phyloP scores from a whole-genome alignment of 2,113 vertebrate species.

The Lucifuga dentata region DNA sequence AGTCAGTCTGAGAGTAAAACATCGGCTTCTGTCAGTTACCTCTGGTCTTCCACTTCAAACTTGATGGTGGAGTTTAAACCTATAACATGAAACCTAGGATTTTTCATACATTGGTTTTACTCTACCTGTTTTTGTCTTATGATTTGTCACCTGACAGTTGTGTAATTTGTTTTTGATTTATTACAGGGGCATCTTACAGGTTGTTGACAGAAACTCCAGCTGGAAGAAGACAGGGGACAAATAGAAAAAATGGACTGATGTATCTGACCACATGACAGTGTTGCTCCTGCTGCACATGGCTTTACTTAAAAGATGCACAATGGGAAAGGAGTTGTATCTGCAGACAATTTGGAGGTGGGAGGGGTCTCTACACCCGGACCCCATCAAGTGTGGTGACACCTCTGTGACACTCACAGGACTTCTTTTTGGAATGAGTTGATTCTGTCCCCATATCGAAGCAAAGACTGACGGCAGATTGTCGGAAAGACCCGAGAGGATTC shows the following conservation, averaged over 20 bases:
- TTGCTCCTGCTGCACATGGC: conserved; percentile 26
- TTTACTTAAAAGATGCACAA: conserved; percentile 54
- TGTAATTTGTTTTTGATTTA: not conserved
- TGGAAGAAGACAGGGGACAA: conserved; percentile 26
- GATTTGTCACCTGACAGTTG: not conserved
- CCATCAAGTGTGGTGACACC: conserved; percentile 43
- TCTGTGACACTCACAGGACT: conserved; percentile 40
- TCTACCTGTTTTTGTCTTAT: not conserved
- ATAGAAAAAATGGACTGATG: conserved; percentile 20
- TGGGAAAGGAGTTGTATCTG: conserved; percentile 62
- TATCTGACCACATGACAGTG: conserved; percentile 30
- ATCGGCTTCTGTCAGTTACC: conserved; percentile 1
- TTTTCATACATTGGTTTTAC: not conserved
- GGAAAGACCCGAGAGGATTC: conserved; percentile 37
- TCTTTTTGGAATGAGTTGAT: conserved; percentile 78
- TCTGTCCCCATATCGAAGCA: conserved; percentile 33
- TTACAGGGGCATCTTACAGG: conserved; percentile 30
- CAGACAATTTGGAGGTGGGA: conserved; percentile 71
- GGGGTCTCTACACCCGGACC: conserved; percentile 51
- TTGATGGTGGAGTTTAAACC: not conserved
- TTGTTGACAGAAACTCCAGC: conserved; percentile 7
- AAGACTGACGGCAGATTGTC: conserved; percentile 48
- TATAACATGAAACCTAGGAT: not conserved
- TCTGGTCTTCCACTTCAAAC: not conserved
- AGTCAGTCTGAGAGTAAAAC: conserved; percentile 40